Percentiles rank a stretch among this genome's conserved stretches.
Evolutionary conservation across 37 sponge, comb jelly and placozoan genomes (phyloP).

Genomic region (Petrosia ficiformis): DNA sequence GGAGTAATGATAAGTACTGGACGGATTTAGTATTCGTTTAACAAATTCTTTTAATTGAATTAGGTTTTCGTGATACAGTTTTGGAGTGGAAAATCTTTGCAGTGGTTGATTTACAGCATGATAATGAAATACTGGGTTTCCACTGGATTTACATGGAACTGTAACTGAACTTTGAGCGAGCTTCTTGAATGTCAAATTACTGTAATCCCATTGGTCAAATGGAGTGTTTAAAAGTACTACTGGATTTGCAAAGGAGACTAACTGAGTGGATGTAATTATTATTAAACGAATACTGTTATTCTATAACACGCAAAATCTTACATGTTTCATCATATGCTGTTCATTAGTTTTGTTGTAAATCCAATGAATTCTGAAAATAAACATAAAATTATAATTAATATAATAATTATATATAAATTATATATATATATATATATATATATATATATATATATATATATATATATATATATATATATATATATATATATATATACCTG

Average conservation of each 20-base stretch:
- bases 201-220: constrained; percentile 30
- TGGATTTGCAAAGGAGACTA: constrained; percentile 16
- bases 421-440: no score
- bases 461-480: no score
- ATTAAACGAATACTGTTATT: no score
- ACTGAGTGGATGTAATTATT: constrained; percentile 9
- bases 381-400: not conserved
- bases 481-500: no score
- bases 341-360: constrained; percentile 6
- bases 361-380: constrained; percentile 10
- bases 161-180: not conserved
- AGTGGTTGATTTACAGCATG: constrained; percentile 42
- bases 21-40: not conserved
- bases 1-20: constrained; percentile 39
- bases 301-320: no score
- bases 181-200: not conserved
- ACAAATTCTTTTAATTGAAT: constrained; percentile 28
- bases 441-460: no score
- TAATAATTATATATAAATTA: no score
- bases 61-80: constrained; percentile 17
- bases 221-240: constrained; percentile 32
- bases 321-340: constrained; percentile 32
- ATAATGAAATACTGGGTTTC: constrained; percentile 33
- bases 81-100: not conserved
- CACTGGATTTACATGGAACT: constrained; percentile 31